Evolutionary conservation across 2,888 invertebrate species (phyloP), one percentile per base, ranked within the genome.

Genomic region (Zaprionus bogoriensis): DNA sequence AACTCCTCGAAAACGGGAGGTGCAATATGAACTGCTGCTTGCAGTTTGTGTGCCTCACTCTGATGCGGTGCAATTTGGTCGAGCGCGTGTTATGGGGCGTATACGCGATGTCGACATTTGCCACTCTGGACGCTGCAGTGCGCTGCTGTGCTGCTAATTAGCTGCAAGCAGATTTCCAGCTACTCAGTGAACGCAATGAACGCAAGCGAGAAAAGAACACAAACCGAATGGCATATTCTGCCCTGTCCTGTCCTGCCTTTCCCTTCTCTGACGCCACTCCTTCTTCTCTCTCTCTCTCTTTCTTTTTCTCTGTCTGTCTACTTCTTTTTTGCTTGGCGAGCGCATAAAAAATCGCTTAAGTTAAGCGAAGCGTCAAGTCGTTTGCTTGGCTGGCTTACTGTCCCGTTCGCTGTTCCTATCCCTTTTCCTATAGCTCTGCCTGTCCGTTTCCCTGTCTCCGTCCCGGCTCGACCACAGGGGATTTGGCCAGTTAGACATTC

Each of bases 361-460:
- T 87, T 82, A 82, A 87, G 83, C 80, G 85, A 85, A 82, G 83
- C 81, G 67, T 87, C 87, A 81, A 81, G 87, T 81, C 87, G 80
- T 87, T 87, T 84, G 87, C 77, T 63, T 57, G 84, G 75, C 87
- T 68, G 57, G 69, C 83, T 65, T 66, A 55, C 54, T 53, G 59
- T 27, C 52, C 39, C 23, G 20, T 55, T 39, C n/a, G n/a, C 50
- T n/a, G 9, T 17, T n/a, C n/a, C 3, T 38, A 28, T 30, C 10
- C n/a, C 27, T 23, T 22, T 44, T 22, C n/a, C 25, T 32, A 22
- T 25, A n/a, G n/a, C n/a, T n/a, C n/a, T n/a, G n/a, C 12, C 30
- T 17, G 20, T 12, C n/a, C 2, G 5, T n/a, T 32, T 10, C n/a
- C n/a, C 19, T 20, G 10, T 20, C 4, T n/a, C 17, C 4, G 6